Percentiles rank a stretch among this genome's conserved stretches.
phyloP scores from a whole-genome alignment of 2,113 vertebrate genomes.

The Gasterosteus aculeatus region DNA sequence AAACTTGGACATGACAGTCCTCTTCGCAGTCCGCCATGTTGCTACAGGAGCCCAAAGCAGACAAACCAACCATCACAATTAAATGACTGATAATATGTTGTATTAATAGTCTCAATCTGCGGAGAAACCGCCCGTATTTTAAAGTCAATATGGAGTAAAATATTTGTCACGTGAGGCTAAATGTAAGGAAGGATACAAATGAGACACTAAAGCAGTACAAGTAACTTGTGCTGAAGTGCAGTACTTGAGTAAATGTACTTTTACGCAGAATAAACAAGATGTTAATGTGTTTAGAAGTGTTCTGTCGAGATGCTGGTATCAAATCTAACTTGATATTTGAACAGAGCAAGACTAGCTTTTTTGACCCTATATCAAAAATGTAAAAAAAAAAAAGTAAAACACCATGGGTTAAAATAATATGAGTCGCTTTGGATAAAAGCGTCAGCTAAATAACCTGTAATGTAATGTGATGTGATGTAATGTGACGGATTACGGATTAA shows the following conservation, averaged over 20 bases:
- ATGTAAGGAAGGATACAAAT: background rate
- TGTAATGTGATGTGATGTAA: too few species aligned
- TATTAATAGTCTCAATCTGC: background rate
- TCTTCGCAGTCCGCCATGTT: background rate
- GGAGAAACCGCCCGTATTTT: too few species aligned
- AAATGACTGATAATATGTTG: background rate
- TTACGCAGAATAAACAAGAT: too few species aligned
- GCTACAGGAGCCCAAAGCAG: background rate
- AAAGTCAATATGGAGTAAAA: background rate
- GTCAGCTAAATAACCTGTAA: too few species aligned
- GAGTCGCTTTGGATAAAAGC: too few species aligned
- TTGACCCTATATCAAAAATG: background rate
- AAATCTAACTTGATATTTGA: background rate
- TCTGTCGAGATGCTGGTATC: background rate
- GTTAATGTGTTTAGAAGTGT: too few species aligned
- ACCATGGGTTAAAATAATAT: too few species aligned
- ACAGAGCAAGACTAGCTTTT: background rate
- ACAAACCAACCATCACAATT: background rate
- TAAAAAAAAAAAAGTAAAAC: too few species aligned
- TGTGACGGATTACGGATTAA: too few species aligned
- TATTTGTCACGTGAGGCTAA: background rate
- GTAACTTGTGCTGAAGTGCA: background rate
- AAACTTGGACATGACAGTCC: too few species aligned
- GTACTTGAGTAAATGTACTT: background rate
- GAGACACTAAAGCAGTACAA: too few species aligned